Conservation (phyloP, 2,888 invertebrate genomes). For the Polietes domitor region DNA sequence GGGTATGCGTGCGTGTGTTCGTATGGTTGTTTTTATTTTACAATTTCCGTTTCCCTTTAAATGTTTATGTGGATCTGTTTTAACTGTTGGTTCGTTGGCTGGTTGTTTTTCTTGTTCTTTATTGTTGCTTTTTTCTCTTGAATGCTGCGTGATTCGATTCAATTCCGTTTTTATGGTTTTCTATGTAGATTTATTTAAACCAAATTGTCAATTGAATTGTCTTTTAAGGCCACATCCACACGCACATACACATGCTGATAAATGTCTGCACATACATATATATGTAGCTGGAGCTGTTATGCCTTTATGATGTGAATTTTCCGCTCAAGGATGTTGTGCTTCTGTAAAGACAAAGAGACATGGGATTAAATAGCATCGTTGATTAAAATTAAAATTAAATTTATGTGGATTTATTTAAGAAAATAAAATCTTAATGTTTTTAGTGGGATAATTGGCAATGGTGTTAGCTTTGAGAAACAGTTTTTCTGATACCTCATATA, state of each 20-base stretch:
- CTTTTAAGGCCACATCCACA: background rate
- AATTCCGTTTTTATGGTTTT: slow-evolving; percentile 49
- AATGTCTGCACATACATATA: background rate
- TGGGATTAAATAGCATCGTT: too few relatives aligned
- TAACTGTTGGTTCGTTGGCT: background rate
- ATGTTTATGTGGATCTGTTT: slow-evolving; percentile 38
- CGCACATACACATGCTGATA: background rate
- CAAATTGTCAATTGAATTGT: slow-evolving; percentile 61
- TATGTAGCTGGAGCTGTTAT: too few relatives aligned
- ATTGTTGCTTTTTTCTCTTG: too few relatives aligned
- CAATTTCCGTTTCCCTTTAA: slow-evolving; percentile 64
- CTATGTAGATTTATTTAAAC: slow-evolving; percentile 59
- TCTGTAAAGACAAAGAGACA: too few relatives aligned
- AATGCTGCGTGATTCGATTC: background rate
- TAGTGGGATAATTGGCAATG: too few relatives aligned
- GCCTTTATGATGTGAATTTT: too few relatives aligned
- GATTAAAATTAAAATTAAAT: too few relatives aligned
- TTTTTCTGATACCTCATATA: too few relatives aligned
- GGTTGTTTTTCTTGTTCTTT: background rate
- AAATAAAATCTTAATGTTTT: too few relatives aligned
- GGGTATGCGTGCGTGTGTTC: slow-evolving; percentile 21
- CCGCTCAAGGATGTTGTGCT: too few relatives aligned
- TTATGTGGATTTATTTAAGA: too few relatives aligned
- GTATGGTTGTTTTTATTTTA: slow-evolving; percentile 56
- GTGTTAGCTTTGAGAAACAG: too few relatives aligned